Evolutionary conservation across 2,888 invertebrate species (phyloP).

Genomic region (Trissoscelio sp.): DNA sequence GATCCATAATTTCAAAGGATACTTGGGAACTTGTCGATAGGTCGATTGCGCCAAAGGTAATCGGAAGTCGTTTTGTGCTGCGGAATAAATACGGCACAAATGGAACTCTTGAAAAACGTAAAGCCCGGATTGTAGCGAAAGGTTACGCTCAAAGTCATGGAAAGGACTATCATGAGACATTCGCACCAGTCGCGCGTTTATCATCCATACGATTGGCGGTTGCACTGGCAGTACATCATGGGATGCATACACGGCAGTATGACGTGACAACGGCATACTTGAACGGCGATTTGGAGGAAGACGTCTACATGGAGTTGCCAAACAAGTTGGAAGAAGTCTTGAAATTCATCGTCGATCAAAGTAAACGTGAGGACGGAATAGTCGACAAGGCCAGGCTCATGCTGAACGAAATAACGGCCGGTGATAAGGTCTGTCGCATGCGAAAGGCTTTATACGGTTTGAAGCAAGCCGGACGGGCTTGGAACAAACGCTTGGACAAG

Average conservation of each 20-base stretch:
- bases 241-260: conserved; percentile 66
- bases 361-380: neutral
- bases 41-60: neutral
- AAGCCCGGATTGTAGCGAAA: conserved; percentile 32
- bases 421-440: neutral
- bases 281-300: conserved; percentile 66
- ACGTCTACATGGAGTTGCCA: conserved; percentile 39
- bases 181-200: conserved; percentile 21
- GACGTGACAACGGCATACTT: conserved; percentile 71
- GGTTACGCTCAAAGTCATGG: conserved; percentile 13
- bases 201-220: neutral
- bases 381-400: neutral
- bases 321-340: neutral
- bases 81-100: conserved; percentile 5
- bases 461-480: conserved; percentile 20
- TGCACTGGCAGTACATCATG: conserved; percentile 6
- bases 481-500: conserved; percentile 26
- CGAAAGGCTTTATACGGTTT: neutral
- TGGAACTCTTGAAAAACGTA: neutral
- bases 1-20: neutral
- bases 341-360: neutral
- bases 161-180: conserved; percentile 11
- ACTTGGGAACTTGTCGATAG: neutral
- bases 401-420: neutral
- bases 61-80: conserved; percentile 28